Conservation (phyloP, 2,888 invertebrate species). For the Ectropis crepuscularia region DNA sequence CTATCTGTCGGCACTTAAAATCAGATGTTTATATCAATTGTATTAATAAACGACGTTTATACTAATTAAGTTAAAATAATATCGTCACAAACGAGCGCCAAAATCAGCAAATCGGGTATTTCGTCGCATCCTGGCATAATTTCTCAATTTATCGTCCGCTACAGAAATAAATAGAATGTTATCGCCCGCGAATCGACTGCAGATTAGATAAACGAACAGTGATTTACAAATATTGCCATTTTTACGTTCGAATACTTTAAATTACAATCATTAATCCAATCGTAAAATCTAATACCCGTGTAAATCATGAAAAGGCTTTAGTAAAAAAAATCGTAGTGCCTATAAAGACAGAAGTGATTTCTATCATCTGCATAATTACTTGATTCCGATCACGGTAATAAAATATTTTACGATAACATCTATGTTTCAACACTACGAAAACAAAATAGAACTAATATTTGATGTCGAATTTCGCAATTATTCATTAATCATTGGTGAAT, state of each 20-base stretch:
- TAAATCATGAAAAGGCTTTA: conserved; percentile 8
- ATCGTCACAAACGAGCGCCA: too few relatives aligned
- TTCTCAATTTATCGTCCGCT: not conserved
- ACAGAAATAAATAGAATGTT: not conserved
- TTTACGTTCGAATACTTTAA: conserved; percentile 13
- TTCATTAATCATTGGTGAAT: conserved; percentile 25
- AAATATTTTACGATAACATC: conserved; percentile 24
- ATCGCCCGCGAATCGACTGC: conserved; percentile 1
- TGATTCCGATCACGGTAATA: conserved; percentile 19
- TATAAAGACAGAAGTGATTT: conserved; percentile 22
- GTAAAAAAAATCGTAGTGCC: conserved; percentile 6
- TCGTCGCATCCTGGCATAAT: not conserved
- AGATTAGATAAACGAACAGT: not conserved
- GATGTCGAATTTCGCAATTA: conserved; percentile 19
- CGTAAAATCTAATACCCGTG: not conserved
- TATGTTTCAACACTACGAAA: conserved; percentile 21
- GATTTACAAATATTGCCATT: conserved; percentile 8
- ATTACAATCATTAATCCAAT: conserved; percentile 10
- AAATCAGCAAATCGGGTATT: too few relatives aligned
- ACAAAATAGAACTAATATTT: conserved; percentile 21
- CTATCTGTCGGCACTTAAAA: too few relatives aligned
- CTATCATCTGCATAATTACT: conserved; percentile 20
- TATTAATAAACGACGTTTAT: too few relatives aligned
- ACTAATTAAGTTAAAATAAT: too few relatives aligned
- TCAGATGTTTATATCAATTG: too few relatives aligned